These are phyloP conservation scores for Sebastes minor DNA, from an alignment of 2,797 vertebrate genomes.

Conservation along the genomic window DNA sequence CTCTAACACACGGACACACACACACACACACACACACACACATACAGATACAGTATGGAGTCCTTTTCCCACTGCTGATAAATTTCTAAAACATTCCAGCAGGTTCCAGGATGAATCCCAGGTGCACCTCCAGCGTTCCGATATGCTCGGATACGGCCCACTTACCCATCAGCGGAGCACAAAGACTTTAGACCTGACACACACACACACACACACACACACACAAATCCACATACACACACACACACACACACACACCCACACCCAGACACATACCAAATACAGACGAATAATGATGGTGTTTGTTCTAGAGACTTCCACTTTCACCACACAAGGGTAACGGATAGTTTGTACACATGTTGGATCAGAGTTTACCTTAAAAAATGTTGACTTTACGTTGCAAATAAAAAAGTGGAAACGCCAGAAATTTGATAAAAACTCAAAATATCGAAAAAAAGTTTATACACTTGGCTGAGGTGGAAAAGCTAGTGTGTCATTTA, in stretches of 20 bases:
- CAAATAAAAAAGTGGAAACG: background rate
- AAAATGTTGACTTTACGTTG: background rate
- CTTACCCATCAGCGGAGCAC: constrained; percentile 47
- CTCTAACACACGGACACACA: constrained; percentile 1
- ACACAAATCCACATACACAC: background rate
- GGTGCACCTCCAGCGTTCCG: constrained; percentile 33
- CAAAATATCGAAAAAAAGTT: background rate
- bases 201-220: background rate
- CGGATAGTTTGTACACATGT: background rate
- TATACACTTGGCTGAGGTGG: background rate
- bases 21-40: constrained; percentile 14
- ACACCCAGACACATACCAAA: background rate
- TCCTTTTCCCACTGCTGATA: constrained; percentile 53
- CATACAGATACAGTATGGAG: constrained; percentile 14
- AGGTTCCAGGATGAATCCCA: constrained; percentile 58
- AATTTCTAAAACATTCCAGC: constrained; percentile 56
- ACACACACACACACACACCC: background rate
- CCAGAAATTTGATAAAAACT: background rate
- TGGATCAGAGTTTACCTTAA: constrained; percentile 1
- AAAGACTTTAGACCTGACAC: constrained; percentile 34
- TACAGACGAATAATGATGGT: background rate
- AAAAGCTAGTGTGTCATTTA: background rate
- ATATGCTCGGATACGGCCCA: constrained; percentile 41
- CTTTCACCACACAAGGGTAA: background rate
- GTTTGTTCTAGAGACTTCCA: background rate